Evolutionary conservation across 1,140 invertebrate genomes (phyloP).

Genomic region (Linepithema humile): DNA sequence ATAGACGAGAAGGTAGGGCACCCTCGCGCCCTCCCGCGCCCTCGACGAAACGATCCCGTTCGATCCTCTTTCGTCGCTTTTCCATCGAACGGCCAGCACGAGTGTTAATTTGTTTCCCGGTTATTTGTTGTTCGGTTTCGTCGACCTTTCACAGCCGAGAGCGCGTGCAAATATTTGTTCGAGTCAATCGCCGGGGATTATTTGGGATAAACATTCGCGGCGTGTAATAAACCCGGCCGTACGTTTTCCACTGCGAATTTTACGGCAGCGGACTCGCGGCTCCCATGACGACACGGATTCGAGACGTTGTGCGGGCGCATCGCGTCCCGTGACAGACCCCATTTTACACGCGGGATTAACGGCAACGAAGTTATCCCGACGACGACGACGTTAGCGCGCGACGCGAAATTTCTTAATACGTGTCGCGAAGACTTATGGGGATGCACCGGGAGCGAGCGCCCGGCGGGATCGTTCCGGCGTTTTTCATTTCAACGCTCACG

Average conservation of each 20-base stretch:
- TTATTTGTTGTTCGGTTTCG: constrained; percentile 27
- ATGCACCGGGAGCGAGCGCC: background rate
- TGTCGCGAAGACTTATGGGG: constrained; percentile 45
- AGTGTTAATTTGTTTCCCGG: constrained; percentile 11
- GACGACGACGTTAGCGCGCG: constrained; percentile 15
- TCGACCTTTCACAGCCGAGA: constrained; percentile 10
- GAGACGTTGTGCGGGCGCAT: background rate
- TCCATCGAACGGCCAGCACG: background rate
- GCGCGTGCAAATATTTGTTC: constrained; percentile 52
- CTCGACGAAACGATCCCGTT: background rate
- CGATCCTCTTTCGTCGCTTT: constrained; percentile 19
- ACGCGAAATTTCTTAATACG: constrained; percentile 51
- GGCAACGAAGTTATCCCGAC: constrained; percentile 40
- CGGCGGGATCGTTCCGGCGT: constrained; percentile 47
- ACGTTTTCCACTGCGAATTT: background rate
- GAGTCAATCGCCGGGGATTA: constrained; percentile 6
- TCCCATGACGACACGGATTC: background rate
- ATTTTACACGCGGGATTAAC: constrained; percentile 56
- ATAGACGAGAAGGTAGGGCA: constrained; percentile 62
- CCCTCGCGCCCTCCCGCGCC: background rate
- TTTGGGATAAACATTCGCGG: constrained; percentile 54
- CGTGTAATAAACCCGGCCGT: constrained; percentile 29
- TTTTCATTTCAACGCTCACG: constrained; percentile 62
- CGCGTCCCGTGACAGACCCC: background rate
- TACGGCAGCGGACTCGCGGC: background rate